Base-by-base conservation (phyloP, 2,113 vertebrate genomes). In the Trachemys scripta region DNA sequence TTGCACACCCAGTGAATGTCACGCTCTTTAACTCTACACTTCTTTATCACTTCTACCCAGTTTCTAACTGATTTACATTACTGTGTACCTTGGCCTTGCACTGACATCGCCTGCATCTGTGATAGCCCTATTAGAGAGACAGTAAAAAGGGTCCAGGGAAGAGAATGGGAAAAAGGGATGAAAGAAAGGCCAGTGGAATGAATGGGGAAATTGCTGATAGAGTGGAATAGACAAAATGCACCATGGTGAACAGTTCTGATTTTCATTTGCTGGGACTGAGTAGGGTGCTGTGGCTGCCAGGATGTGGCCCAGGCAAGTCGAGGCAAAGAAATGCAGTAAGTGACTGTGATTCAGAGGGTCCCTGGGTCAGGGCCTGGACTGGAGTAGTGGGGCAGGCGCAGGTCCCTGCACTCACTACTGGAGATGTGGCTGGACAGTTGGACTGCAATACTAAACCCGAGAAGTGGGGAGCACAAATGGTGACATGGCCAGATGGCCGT, bases 191-290 rank as follows among this genome's bases (percentile, higher is more conserved):
- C 78, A 82, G 38, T 0, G 4, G 9, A 53, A 94, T 53, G 78
- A 94, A 92, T 49, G 45, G 89, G 89, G 92, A 38, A 1, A 65
- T 80, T 94, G 95, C 10, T 31, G 10, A 92, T 54, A n/a, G 62
- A 17, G 25, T 80, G 72, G 25, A 95, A 80, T 8, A 54, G 85
- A 45, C 51, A 75, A 69, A 88, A 88, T 62, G 88, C 53, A 29
- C 65, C 49, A 29, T 42, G 16, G 27, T 75, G 53, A 72, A 85
- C 3, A 8, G n/a, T 85, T 96, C 65, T 87, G 90, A 83, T 88
- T 17, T 75, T 91, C 31, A 8, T 82, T 75, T 91, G 42, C 83
- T 94, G 27, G 27, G 12, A 62, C 11, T 12, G 12, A 62, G 29
- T 31, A 62, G 27, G 57, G 5, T 31, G 27, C 57, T 29, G 11